Evolutionary conservation across 1,140 invertebrate genomes (phyloP).

Genomic region (Choristoneura fumiferana): DNA sequence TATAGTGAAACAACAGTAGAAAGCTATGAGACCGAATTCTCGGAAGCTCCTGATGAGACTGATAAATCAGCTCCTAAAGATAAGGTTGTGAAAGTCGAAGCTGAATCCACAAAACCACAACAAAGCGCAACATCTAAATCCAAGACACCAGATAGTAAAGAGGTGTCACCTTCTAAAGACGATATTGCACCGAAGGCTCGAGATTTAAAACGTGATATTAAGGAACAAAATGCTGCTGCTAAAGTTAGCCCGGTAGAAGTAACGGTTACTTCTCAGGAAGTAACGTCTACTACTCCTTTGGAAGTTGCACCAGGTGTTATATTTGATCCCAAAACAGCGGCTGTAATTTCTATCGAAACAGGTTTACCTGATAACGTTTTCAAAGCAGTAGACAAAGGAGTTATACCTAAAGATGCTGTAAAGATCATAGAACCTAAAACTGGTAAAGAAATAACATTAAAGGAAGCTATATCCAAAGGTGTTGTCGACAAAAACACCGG

Average conservation of each 20-base stretch:
- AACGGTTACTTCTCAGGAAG: constrained; percentile 58
- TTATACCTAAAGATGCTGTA: constrained; percentile 82
- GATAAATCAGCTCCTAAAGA: constrained; percentile 28
- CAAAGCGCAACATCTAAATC: background rate
- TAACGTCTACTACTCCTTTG: constrained; percentile 79
- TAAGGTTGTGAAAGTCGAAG: background rate
- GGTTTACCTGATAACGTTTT: constrained; percentile 82
- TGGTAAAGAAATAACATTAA: constrained; percentile 84
- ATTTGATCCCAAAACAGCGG: constrained; percentile 84
- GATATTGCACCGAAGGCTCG: background rate
- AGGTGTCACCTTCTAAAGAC: background rate
- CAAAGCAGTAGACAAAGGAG: constrained; percentile 83
- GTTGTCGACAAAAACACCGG: constrained; percentile 87
- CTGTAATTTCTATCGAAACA: constrained; percentile 82
- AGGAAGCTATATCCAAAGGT: constrained; percentile 87
- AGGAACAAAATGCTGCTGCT: constrained; percentile 1
- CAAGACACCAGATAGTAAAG: background rate
- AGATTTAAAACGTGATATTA: background rate
- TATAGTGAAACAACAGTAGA: constrained; percentile 23
- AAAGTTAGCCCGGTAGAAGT: constrained; percentile 15
- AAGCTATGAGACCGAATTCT: constrained; percentile 23
- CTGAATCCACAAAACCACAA: background rate
- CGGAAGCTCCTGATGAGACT: constrained; percentile 35
- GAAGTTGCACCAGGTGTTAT: constrained; percentile 83
- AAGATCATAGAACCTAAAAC: constrained; percentile 87